phyloP scores from a whole-genome alignment of 2,888 invertebrate genomes.

The Prosopocoilus inquinatus region DNA sequence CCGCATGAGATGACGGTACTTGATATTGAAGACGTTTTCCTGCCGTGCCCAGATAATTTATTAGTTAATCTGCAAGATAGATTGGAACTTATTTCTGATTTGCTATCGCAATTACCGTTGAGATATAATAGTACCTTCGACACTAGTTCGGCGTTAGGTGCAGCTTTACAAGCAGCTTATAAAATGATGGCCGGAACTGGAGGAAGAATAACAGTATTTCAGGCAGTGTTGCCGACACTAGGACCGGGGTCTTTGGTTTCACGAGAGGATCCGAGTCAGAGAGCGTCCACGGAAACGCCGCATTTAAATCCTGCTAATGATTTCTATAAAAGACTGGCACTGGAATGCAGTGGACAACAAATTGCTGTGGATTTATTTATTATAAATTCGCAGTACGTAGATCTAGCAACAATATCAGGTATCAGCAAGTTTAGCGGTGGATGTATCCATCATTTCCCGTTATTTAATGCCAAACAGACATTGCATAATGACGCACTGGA shows the following conservation, averaged over 20 bases:
- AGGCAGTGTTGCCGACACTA: slow-evolving; percentile 80
- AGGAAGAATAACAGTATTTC: slow-evolving; percentile 93
- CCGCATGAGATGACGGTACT: slow-evolving; percentile 88
- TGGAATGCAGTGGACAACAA: slow-evolving; percentile 96
- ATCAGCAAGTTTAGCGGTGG: slow-evolving; percentile 96
- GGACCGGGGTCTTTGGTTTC: slow-evolving; percentile 86
- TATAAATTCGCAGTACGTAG: slow-evolving; percentile 89
- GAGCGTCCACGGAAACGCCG: slow-evolving; percentile 73
- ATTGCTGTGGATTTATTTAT: slow-evolving; percentile 95
- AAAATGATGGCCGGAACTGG: slow-evolving; percentile 92
- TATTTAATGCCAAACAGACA: slow-evolving; percentile 72
- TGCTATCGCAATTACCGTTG: slow-evolving; percentile 75
- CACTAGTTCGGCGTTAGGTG: slow-evolving; percentile 84
- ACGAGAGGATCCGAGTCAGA: slow-evolving; percentile 85
- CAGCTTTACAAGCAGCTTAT: slow-evolving; percentile 88
- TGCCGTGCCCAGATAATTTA: slow-evolving; percentile 91
- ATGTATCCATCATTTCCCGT: slow-evolving; percentile 86
- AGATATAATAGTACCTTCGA: slow-evolving; percentile 63
- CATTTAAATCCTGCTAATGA: slow-evolving; percentile 94
- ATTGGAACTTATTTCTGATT: slow-evolving; percentile 71
- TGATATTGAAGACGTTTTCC: slow-evolving; percentile 92
- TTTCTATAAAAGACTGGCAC: slow-evolving; percentile 93
- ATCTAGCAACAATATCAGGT: slow-evolving; percentile 90
- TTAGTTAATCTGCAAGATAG: slow-evolving; percentile 89
- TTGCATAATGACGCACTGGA: slow-evolving; percentile 74